A percentile compares a stretch with the other conserved stretches of the same genome.
Conservation (phyloP, 2,888 invertebrate species). For the Carpatolechia fugitivella region DNA sequence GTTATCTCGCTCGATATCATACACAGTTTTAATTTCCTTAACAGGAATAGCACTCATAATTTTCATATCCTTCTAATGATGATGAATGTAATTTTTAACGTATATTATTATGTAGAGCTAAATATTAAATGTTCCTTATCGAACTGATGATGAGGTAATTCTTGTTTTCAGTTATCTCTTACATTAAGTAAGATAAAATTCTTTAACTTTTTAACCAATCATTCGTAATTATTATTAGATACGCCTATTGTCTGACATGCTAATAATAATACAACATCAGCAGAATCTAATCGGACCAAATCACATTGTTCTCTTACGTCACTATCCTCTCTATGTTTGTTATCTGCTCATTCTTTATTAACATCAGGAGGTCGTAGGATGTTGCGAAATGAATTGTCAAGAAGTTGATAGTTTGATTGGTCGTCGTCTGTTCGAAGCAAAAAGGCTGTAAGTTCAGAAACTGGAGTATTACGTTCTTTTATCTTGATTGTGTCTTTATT, state of each 20-base stretch:
- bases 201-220: slow-evolving; percentile 19
- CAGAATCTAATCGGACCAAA: slow-evolving; percentile 29
- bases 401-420: slow-evolving; percentile 10
- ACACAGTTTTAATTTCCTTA: no score
- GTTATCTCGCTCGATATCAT: no score
- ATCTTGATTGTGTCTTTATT: not conserved
- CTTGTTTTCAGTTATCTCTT: not conserved
- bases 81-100: no score
- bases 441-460: not conserved
- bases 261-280: slow-evolving; percentile 30
- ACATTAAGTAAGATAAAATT: not conserved
- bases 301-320: slow-evolving; percentile 36
- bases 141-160: no score
- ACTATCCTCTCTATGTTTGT: slow-evolving; percentile 30
- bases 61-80: no score
- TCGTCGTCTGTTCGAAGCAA: not conserved
- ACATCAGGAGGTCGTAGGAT: slow-evolving; percentile 46
- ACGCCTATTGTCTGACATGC: slow-evolving; percentile 35
- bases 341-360: slow-evolving; percentile 30
- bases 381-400: slow-evolving; percentile 38
- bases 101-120: no score
- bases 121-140: no score
- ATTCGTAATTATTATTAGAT: slow-evolving; percentile 24
- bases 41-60: no score
- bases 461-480: not conserved